phyloP scores from a whole-genome alignment of 1,140 invertebrate genomes.

The Melipona quadrifasciata region DNA sequence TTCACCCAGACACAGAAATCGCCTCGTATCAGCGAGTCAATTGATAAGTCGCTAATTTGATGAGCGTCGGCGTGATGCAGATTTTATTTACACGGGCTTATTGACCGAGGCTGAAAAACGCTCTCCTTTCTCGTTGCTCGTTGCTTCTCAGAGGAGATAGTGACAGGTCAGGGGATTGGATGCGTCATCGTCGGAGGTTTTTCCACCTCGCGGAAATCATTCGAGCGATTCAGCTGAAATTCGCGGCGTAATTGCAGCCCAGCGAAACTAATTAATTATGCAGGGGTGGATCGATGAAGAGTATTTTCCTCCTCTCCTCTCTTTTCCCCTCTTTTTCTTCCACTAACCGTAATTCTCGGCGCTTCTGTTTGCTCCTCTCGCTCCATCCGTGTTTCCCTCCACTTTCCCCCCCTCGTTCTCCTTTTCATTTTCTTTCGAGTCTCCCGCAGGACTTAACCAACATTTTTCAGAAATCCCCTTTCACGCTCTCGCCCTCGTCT shows the following conservation, averaged over 20 bases:
- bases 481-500: slow-evolving; percentile 12
- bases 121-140: neutral
- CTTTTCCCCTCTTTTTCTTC: slow-evolving; percentile 28
- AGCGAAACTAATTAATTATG: slow-evolving; percentile 66
- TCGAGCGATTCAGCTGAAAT: slow-evolving; percentile 48
- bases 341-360: neutral
- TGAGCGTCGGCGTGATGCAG: slow-evolving; percentile 34
- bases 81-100: slow-evolving; percentile 58
- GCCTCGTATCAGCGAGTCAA: slow-evolving; percentile 22
- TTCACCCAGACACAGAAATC: neutral
- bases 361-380: neutral
- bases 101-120: slow-evolving; percentile 48
- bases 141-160: neutral
- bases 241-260: slow-evolving; percentile 58
- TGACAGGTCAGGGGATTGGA: neutral
- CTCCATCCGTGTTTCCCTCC: slow-evolving; percentile 14
- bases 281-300: slow-evolving; percentile 50
- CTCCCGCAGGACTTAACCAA: slow-evolving; percentile 35
- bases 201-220: slow-evolving; percentile 40
- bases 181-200: slow-evolving; percentile 19
- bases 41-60: slow-evolving; percentile 23
- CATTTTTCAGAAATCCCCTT: slow-evolving; percentile 20
- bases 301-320: slow-evolving; percentile 16
- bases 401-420: neutral
- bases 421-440: neutral